Percentiles rank a stretch among this genome's conserved stretches.
Evolutionary conservation across 2,888 invertebrate genomes (phyloP).

Genomic region (Diarsia mendica): DNA sequence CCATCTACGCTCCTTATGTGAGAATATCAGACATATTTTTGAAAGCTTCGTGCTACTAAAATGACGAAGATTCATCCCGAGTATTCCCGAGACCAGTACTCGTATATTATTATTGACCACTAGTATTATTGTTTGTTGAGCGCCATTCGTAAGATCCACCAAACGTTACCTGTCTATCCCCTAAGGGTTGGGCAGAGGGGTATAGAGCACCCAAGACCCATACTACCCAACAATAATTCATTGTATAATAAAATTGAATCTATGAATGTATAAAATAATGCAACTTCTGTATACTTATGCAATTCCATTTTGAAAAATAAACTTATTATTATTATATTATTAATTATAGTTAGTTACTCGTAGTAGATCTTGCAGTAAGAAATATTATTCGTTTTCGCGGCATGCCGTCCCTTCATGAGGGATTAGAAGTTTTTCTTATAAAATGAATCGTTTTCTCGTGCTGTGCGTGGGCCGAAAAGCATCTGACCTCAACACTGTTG

Average conservation of each 20-base stretch:
- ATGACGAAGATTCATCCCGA: too few relatives aligned
- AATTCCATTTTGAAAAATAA: too few relatives aligned
- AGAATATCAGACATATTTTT: neutral
- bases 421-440: neutral
- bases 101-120: too few relatives aligned
- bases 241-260: too few relatives aligned
- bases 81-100: too few relatives aligned
- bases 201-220: neutral
- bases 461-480: slow-evolving; percentile 20
- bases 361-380: neutral
- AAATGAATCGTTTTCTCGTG: neutral
- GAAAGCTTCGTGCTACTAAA: neutral
- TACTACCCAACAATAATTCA: neutral
- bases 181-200: neutral
- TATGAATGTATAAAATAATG: too few relatives aligned
- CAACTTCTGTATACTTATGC: too few relatives aligned
- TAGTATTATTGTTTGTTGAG: neutral
- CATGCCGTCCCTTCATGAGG: neutral
- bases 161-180: neutral
- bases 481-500: slow-evolving; percentile 41
- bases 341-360: too few relatives aligned
- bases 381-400: neutral
- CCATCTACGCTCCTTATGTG: too few relatives aligned
- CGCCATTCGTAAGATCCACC: neutral
- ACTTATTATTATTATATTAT: too few relatives aligned